Evolutionary conservation across 1,140 invertebrate species (phyloP), one percentile per base, ranked within the genome.

Genomic region (Micrasema minimum): DNA sequence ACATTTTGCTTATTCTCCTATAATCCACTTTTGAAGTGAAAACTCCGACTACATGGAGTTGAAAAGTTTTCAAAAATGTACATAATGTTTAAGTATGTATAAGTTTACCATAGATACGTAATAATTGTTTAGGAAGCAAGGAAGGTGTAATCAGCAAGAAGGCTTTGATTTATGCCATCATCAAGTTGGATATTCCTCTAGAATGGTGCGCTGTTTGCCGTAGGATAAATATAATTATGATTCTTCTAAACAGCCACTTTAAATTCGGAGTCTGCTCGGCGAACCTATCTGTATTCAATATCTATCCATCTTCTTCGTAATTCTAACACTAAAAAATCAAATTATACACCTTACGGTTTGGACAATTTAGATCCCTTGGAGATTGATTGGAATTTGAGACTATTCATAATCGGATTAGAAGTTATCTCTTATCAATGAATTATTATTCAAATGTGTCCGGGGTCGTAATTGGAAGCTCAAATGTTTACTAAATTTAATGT

Each of bases 401-500:
- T 67, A 62, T 69, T 57, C 65, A 71, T 74, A 74, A 74, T 74
- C 70, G 72, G 72, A 74, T 74, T 74, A 74, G 53, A 59, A 57
- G 45, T 59, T 71, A 71, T 74, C 69, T 66, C 48, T 64, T 61
- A 74, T 74, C 72, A 74, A 74, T 74, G 72, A 71, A 74, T 74
- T 74, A 74, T 74, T 74, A 74, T 74, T 74, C 69, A 74, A 71
- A 74, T 74, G 55, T 38, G 59, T 48, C 46, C 46, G 20, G 14
- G 48, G 31, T 55, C 64, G 59, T 74, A 71, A 74, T 74, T 74
- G 72, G 72, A 65, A 74, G 72, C 72, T 68, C 72, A 74, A 74
- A 74, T 74, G 72, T 74, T 74, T 74, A 74, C 72, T 45, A 71
- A 70, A 71, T 70, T 74, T 64, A 50, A 69, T 74, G 69, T 74